Evolutionary conservation across 2,888 invertebrate genomes (phyloP), one percentile per base, ranked within the genome.

Genomic region (Tridacna crocea): DNA sequence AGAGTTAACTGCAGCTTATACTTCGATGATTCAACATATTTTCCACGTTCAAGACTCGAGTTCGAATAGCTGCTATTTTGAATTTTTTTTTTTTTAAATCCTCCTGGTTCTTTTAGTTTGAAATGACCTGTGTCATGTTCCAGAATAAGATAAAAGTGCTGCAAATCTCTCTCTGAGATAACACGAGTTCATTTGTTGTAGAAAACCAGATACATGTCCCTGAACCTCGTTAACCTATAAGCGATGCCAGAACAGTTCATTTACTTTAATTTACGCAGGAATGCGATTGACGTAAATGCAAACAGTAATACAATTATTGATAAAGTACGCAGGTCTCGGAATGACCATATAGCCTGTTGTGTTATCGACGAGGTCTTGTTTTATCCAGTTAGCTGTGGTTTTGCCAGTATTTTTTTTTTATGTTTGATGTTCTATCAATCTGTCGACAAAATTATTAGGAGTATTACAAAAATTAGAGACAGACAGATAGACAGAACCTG

Each of bases 181-280:
- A 36, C 36, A 36, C 36, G n/a, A 36, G 36, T 36, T 36, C 36
- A 8, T 36, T 36, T 36, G 36, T 36, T 36, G 36, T 4, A 36
- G 36, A 36, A 2, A 36, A 36, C 36, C 36, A 36, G 36, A 36
- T 4, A 36, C 36, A 36, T 36, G 36, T 36, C 36, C 36, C 36
- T 36, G 36, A 36, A 4, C 36, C 36, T 36, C 36, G 63, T 63
- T 63, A 63, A 27, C 63, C 26, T 63, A 27, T 63, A 60, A 27
- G 22, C 63, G 10, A 63, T 26, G 24, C 63, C 63, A 63, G 63
- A 63, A 26, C 27, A 27, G 27, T 63, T 63, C 63, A 27, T 63
- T 63, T 63, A 63, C 63, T 63, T 63, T 63, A 63, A 63, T 63
- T 27, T 63, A 63, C 26, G 26, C 15, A 15, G 63, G 63, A 24